Percentiles rank a stretch among this genome's conserved stretches.
phyloP scores from a whole-genome alignment of 2,888 invertebrate species.

The Dicroscelio sp. region DNA sequence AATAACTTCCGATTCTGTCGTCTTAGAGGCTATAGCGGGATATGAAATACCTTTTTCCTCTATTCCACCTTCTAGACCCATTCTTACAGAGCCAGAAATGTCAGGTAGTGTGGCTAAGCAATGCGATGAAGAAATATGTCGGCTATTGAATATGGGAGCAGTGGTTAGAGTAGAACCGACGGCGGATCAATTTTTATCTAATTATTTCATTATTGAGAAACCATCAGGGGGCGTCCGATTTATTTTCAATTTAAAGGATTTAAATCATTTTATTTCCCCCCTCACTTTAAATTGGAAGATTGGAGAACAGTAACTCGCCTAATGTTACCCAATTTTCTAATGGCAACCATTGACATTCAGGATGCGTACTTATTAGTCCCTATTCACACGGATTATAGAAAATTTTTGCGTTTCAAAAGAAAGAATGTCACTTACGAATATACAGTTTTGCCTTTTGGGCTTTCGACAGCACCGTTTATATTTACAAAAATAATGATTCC shows the following conservation, averaged over 20 bases:
- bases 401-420: slow-evolving; percentile 27
- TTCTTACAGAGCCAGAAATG: background rate
- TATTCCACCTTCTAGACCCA: background rate
- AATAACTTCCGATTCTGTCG: slow-evolving; percentile 3
- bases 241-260: slow-evolving; percentile 43
- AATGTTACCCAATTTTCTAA: slow-evolving; percentile 50
- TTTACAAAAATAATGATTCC: background rate
- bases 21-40: background rate
- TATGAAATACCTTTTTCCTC: slow-evolving; percentile 16
- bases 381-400: background rate
- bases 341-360: slow-evolving; percentile 35
- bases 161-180: background rate
- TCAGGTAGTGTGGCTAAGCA: background rate
- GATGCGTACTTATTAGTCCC: slow-evolving; percentile 44
- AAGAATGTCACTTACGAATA: background rate
- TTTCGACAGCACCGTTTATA: background rate
- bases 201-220: slow-evolving; percentile 45
- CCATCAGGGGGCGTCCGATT: slow-evolving; percentile 30
- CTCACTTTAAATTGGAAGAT: slow-evolving; percentile 64
- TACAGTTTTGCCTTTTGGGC: background rate
- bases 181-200: background rate
- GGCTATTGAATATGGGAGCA: background rate
- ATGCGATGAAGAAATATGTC: slow-evolving; percentile 12
- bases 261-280: slow-evolving; percentile 43
- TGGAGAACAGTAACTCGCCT: slow-evolving; percentile 45